Percentiles rank a stretch among this genome's conserved stretches.
Evolutionary conservation across 2,113 vertebrate genomes (phyloP).

Genomic region (Mus spicilegus): DNA sequence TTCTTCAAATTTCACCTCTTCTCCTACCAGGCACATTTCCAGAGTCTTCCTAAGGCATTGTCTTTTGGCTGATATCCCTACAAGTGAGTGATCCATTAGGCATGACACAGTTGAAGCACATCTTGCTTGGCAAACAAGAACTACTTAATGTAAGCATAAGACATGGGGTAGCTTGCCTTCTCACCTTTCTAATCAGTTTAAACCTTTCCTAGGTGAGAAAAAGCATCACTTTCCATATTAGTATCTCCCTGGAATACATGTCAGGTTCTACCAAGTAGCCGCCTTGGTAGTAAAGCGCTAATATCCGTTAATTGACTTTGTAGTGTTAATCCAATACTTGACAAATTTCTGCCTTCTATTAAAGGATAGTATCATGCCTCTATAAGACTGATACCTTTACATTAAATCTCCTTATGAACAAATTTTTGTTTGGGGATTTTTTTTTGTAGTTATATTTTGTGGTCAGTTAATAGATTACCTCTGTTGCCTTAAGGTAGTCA

Average conservation of each 20-base stretch:
- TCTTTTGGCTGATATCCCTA: not conserved
- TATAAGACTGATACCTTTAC: not conserved
- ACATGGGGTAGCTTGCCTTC: not conserved
- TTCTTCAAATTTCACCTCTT: not conserved
- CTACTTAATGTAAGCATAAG: not conserved
- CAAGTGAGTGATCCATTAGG: not conserved
- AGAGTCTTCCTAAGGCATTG: not conserved
- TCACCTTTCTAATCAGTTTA: not conserved
- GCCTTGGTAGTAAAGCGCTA: not conserved
- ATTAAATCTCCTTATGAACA: not conserved
- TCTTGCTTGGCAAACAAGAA: not conserved
- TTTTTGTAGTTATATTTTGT: not conserved
- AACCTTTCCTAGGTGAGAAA: not conserved
- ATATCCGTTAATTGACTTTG: not conserved
- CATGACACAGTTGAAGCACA: not conserved
- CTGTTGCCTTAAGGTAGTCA: not conserved
- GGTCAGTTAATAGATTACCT: not conserved
- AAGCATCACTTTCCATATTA: not conserved
- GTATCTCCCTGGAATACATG: not conserved
- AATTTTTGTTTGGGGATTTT: no score
- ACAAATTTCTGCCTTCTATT: not conserved
- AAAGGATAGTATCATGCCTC: not conserved
- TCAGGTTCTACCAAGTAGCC: not conserved
- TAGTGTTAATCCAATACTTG: not conserved
- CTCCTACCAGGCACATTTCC: not conserved